Evolutionary conservation across 2,888 invertebrate genomes (phyloP), one percentile per base, ranked within the genome.

Genomic region (Ptychoptera contaminata): DNA sequence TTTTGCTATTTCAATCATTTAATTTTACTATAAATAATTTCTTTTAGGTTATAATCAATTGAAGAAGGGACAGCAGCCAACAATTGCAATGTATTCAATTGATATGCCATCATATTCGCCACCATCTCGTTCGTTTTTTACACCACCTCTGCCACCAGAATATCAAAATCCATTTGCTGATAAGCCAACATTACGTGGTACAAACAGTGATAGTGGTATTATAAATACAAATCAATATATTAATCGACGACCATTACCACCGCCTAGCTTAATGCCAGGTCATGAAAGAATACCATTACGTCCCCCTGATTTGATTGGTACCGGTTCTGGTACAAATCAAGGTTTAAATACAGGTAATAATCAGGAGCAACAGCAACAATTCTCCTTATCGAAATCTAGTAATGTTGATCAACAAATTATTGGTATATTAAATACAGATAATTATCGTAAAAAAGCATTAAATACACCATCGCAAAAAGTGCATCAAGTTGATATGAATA

Each of bases 91-190:
- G 61, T 70, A 70, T 54, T 67, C 73, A 12, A 80, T 77, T 42
- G 82, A 83, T 53, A 73, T 83, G 52, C 85, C 85, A 35, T 83
- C 82, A 34, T 87, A 87, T 65, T 82, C 85, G 23, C 85, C 85
- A 43, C 86, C 87, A 16, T 81, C 82, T 31, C 67, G 85, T 46
- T 73, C 79, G 11, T 80, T 84, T 61, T 79, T 82, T 63, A 87
- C 87, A 1, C 87, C 87, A 1, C 86, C 86, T 0, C 62, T 87
- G 51, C 87, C 86, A 11, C 84, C 83, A 8, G 85, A 85, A 63
- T 84, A 82, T 59, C 74, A 78, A 49, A 84, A 85, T 67, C 86
- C 87, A 1, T 87, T 87, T 58, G 85, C 85, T n/a, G 85, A 87
- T 60, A 87, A 85, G 63, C 87, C 87, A 43, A 88, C 87, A 40